Conservation (phyloP, 2,888 invertebrate species). For the Lasioglossum oenotherae region DNA sequence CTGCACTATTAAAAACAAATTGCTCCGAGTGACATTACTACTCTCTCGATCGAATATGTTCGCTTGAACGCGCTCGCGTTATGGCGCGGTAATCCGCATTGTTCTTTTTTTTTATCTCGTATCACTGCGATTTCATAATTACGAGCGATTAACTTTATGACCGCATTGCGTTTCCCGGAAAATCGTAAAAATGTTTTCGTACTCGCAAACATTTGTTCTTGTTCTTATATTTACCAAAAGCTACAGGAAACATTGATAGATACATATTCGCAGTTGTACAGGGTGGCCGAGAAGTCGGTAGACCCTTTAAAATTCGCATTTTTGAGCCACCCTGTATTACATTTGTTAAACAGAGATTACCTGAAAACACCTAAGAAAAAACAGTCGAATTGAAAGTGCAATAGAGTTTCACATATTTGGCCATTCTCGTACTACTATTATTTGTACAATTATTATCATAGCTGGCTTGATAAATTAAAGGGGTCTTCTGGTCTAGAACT, state of each 20-base stretch:
- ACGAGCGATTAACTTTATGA: background rate
- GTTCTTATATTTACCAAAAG: background rate
- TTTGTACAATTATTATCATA: background rate
- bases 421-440: background rate
- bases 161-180: background rate
- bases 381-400: background rate
- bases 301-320: background rate
- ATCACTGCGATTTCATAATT: background rate
- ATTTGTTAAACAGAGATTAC: background rate
- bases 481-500: background rate
- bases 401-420: background rate
- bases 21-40: background rate
- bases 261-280: background rate
- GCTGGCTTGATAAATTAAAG: no score
- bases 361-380: background rate
- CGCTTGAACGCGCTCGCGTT: background rate
- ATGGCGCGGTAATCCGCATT: background rate
- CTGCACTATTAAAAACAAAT: background rate
- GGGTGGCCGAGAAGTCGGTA: background rate
- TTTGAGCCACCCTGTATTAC: background rate
- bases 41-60: background rate
- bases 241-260: background rate
- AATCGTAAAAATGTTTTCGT: background rate
- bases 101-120: background rate
- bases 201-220: background rate